A percentile compares a stretch with the other conserved stretches of the same genome.
Evolutionary conservation across 2,888 invertebrate species (phyloP).

Genomic region (Dicranocentrus wangi): DNA sequence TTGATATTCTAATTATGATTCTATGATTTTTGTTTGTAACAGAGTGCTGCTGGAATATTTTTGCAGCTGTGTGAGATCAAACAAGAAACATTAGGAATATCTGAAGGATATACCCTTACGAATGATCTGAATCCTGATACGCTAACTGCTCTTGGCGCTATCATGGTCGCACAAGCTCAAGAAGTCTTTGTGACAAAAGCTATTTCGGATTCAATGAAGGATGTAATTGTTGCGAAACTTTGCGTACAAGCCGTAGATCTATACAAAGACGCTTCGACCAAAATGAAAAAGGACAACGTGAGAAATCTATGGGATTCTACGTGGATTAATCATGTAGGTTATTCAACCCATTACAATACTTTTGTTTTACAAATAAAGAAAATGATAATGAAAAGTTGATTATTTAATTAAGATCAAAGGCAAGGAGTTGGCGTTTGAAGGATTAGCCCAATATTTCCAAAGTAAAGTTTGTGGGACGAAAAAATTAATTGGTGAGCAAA

Average conservation of each 20-base stretch:
- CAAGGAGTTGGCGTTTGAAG: slow-evolving; percentile 92
- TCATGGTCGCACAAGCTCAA: slow-evolving; percentile 99
- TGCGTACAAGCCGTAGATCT: slow-evolving; percentile 94
- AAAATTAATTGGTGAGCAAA: slow-evolving; percentile 91
- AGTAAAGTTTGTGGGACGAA: slow-evolving; percentile 85
- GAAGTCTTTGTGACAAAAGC: slow-evolving; percentile 97
- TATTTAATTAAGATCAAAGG: slow-evolving; percentile 81
- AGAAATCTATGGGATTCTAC: slow-evolving; percentile 92
- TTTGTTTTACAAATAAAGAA: not conserved
- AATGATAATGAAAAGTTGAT: not conserved
- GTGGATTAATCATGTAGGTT: slow-evolving; percentile 83
- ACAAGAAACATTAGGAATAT: slow-evolving; percentile 39
- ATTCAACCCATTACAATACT: not conserved
- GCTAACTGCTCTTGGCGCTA: slow-evolving; percentile 86
- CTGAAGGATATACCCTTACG: slow-evolving; percentile 65
- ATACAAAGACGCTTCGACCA: slow-evolving; percentile 90
- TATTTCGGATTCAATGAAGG: slow-evolving; percentile 92
- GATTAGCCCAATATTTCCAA: slow-evolving; percentile 91
- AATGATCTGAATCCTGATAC: slow-evolving; percentile 82
- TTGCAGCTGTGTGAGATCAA: slow-evolving; percentile 82
- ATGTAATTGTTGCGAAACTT: slow-evolving; percentile 91
- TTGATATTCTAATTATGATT: slow-evolving; percentile 11
- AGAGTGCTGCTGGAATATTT: slow-evolving; percentile 94
- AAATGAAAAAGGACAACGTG: slow-evolving; percentile 88
- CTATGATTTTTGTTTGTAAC: slow-evolving; percentile 47